Base-by-base conservation (phyloP, 2,888 invertebrate species). In the Tenthredo notha region DNA sequence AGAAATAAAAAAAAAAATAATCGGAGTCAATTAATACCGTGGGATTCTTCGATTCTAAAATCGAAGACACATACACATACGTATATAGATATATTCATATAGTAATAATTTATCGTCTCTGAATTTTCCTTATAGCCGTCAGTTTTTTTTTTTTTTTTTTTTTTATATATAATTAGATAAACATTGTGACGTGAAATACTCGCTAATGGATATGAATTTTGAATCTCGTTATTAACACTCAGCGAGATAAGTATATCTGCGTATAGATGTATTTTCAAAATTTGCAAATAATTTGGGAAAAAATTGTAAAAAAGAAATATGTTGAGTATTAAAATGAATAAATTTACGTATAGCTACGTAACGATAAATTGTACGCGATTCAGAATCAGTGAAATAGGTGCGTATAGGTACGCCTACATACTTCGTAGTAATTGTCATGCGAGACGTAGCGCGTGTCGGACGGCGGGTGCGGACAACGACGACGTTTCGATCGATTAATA, bases 381-480 rank as follows among this genome's bases (percentile, higher is more conserved):
- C 2, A 25, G 10, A 61, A 61, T 25, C 61, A 61, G 25, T 10
- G 25, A 25, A 25, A 3, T 61, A 61, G 21, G 25, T 10, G 12
- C 21, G 21, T 21, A 61, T 61, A 9, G 61, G 29, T 67, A 67
- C 29, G 67, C 25, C 18, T 54, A 54, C 54, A 67, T 67, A 67
- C 67, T 33, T 33, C 29, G 29, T 37, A 29, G 21, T 61, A 61
- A 58, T 80, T 80, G 37, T 40, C 21, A 80, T 80, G 80, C 80
- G 80, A 80, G 80, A 80, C 58, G 61, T 40, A 61, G 37, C 58
- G n/a, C 58, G 58, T 80, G 77, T 77, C 77, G 29, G 7, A 50
- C 37, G 33, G 29, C 50, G 29, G 29, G 29, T 54, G 33, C 33
- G 10, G 54, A 50, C 47, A 54, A 40, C 33, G 54, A 50, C 54